phyloP scores from a whole-genome alignment of 2,797 vertebrate genomes.

The Gobionotothen gibberifrons region DNA sequence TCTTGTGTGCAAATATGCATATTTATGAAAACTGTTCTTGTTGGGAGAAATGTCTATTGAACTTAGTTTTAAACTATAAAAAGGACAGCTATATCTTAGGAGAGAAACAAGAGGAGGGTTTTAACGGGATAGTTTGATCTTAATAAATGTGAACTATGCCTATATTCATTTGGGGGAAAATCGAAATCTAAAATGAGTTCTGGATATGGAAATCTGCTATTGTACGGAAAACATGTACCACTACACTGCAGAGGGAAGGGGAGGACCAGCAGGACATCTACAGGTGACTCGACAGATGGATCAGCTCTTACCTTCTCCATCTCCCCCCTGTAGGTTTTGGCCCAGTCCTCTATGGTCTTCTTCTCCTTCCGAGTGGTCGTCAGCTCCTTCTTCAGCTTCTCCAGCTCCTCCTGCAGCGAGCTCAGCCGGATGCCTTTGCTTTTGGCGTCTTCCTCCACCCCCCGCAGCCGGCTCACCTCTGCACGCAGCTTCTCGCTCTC shows the following conservation, averaged over 20 bases:
- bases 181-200: neutral
- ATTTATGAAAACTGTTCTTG: constrained; percentile 8
- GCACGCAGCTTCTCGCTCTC: constrained; percentile 90
- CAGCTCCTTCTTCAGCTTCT: constrained; percentile 90
- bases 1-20: constrained; percentile 31
- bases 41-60: neutral
- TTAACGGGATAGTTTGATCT: too few relatives aligned
- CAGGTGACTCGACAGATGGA: neutral
- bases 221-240: neutral
- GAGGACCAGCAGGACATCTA: neutral
- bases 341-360: constrained; percentile 92
- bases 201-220: neutral
- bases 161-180: too few relatives aligned
- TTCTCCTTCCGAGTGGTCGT: constrained; percentile 90
- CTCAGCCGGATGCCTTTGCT: constrained; percentile 87
- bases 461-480: constrained; percentile 89
- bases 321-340: constrained; percentile 90
- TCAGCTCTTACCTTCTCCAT: constrained; percentile 88
- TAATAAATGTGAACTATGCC: too few relatives aligned
- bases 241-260: neutral
- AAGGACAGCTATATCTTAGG: too few relatives aligned
- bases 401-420: constrained; percentile 92
- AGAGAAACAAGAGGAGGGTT: too few relatives aligned
- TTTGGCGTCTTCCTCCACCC: constrained; percentile 91
- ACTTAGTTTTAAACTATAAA: constrained; percentile 8